Evolutionary conservation across 2,797 vertebrate genomes (phyloP).

Genomic region (Moxostoma hubbsi): DNA sequence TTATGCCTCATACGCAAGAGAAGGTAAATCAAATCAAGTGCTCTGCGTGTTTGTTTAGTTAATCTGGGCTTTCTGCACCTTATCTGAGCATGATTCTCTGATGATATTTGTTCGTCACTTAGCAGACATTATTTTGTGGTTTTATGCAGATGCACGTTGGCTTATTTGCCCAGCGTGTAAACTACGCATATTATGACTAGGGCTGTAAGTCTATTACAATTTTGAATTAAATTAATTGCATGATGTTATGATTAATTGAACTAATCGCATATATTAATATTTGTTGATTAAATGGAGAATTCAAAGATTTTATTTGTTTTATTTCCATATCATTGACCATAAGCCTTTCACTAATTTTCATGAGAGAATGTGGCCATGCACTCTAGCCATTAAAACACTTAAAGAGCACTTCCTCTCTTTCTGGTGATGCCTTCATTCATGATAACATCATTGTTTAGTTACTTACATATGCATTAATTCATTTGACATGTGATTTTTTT

Average conservation of each 20-base stretch:
- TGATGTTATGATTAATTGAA: too few relatives aligned
- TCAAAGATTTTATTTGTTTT: too few relatives aligned
- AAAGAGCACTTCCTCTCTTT: background rate
- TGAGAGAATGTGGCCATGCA: background rate
- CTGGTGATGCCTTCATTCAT: background rate
- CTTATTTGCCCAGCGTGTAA: background rate
- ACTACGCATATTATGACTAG: too few relatives aligned
- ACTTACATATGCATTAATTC: too few relatives aligned
- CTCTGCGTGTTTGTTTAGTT: slow-evolving; percentile 20
- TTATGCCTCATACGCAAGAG: slow-evolving; percentile 85
- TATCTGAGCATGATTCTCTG: background rate
- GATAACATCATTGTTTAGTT: background rate
- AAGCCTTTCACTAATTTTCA: too few relatives aligned
- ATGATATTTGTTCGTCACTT: slow-evolving; percentile 11
- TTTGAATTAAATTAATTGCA: too few relatives aligned
- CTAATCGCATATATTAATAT: too few relatives aligned
- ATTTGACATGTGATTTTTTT: too few relatives aligned
- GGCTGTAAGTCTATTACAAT: too few relatives aligned
- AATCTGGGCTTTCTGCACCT: background rate
- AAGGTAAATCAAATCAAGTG: slow-evolving; percentile 67
- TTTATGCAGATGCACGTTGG: slow-evolving; percentile 19
- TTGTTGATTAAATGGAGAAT: too few relatives aligned
- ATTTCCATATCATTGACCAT: too few relatives aligned
- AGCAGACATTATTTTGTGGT: slow-evolving; percentile 7
- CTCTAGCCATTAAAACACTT: background rate